Conservation (phyloP, 2,113 vertebrate genomes). For the Anolis sagrei region DNA sequence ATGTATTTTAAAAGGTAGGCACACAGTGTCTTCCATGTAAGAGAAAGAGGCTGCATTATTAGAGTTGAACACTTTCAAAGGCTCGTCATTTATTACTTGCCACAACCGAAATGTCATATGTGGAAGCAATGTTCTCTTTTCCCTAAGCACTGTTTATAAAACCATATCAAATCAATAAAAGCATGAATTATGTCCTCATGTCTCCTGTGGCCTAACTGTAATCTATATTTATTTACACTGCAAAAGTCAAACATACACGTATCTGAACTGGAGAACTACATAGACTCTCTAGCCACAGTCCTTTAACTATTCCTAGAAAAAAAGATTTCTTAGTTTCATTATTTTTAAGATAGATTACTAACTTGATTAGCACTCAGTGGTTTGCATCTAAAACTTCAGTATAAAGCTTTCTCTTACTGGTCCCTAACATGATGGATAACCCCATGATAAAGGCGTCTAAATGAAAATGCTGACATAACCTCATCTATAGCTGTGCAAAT, state of each 20-base stretch:
- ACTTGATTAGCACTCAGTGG: slow-evolving; percentile 26
- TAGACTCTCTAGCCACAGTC: slow-evolving; percentile 5
- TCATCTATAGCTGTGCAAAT: slow-evolving; percentile 65
- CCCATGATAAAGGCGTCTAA: slow-evolving; percentile 54
- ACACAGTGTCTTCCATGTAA: slow-evolving; percentile 13
- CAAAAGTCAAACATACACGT: slow-evolving; percentile 36
- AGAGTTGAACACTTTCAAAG: slow-evolving; percentile 27
- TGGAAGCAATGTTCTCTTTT: slow-evolving; percentile 12
- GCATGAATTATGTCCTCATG: slow-evolving; percentile 25
- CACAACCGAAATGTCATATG: slow-evolving; percentile 18
- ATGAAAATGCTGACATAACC: slow-evolving; percentile 70
- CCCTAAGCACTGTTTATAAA: slow-evolving; percentile 15
- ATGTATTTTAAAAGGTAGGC: slow-evolving; percentile 19
- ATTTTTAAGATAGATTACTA: slow-evolving; percentile 17
- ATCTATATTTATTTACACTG: slow-evolving; percentile 48
- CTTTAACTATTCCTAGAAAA: neutral
- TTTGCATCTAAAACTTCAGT: neutral
- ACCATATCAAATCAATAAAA: slow-evolving; percentile 16
- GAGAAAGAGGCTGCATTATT: slow-evolving; percentile 2
- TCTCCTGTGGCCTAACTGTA: slow-evolving; percentile 29
- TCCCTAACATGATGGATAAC: slow-evolving; percentile 36
- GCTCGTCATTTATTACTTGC: slow-evolving; percentile 29
- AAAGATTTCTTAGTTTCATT: slow-evolving; percentile 20
- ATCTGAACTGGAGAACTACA: slow-evolving; percentile 40
- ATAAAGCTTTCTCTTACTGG: slow-evolving; percentile 47